Evolutionary conservation across 2,888 invertebrate species (phyloP).

Genomic region (Meta bourneti): DNA sequence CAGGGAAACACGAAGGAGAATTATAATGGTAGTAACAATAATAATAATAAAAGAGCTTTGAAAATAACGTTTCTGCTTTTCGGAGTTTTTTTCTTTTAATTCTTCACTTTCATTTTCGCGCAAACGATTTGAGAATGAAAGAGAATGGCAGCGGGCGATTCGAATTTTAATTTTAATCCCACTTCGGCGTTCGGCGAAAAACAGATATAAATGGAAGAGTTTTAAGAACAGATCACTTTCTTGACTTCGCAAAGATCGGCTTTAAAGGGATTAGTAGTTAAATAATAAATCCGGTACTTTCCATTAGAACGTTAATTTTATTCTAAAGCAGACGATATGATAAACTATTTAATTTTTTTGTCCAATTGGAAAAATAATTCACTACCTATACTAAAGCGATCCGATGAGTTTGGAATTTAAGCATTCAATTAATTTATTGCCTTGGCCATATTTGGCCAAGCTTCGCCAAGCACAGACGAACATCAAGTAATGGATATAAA

Average conservation of each 20-base stretch:
- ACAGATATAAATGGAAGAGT: neutral
- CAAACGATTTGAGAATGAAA: neutral
- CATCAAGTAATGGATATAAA: too few relatives aligned
- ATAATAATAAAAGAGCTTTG: neutral
- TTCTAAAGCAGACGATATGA: too few relatives aligned
- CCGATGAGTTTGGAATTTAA: too few relatives aligned
- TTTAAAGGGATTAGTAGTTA: neutral
- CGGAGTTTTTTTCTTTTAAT: neutral
- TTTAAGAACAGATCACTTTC: neutral
- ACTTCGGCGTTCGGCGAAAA: neutral
- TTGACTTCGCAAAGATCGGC: neutral
- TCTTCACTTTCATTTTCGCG: neutral
- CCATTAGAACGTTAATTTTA: too few relatives aligned
- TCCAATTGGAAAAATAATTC: too few relatives aligned
- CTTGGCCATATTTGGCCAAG: too few relatives aligned
- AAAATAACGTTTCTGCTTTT: neutral
- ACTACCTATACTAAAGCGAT: too few relatives aligned
- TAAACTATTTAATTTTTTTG: too few relatives aligned
- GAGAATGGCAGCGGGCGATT: neutral
- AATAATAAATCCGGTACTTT: neutral
- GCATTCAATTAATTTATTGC: too few relatives aligned
- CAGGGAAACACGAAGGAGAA: neutral
- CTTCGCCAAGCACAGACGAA: too few relatives aligned
- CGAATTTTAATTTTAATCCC: slow-evolving; percentile 8
- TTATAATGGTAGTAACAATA: neutral